phyloP scores from a whole-genome alignment of 2,113 vertebrate species.

The Malurus elegans region DNA sequence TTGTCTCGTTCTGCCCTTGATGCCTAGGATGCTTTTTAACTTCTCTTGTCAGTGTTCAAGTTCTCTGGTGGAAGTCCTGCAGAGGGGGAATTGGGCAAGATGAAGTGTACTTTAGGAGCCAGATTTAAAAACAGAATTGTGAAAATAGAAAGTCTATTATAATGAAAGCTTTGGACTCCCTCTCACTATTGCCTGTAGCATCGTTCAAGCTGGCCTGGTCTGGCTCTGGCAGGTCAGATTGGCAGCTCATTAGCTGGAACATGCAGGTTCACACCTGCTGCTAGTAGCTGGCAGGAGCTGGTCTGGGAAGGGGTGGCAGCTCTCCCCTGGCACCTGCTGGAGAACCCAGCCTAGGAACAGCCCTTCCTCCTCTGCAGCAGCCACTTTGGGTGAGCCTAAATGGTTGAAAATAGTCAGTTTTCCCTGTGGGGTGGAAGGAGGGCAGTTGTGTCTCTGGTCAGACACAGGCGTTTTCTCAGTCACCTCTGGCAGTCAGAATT shows the following conservation, averaged over 20 bases:
- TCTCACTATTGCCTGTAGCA: background rate
- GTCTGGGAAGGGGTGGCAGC: background rate
- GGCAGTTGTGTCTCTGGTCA: too few relatives aligned
- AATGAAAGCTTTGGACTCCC: background rate
- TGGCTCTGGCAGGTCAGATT: accelerated
- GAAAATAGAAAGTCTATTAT: background rate
- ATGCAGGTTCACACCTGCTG: accelerated
- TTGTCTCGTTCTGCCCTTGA: background rate
- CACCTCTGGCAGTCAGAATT: background rate
- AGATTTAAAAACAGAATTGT: background rate
- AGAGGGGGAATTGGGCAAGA: background rate
- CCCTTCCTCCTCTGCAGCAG: accelerated
- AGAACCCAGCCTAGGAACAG: background rate
- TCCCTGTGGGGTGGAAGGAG: accelerated
- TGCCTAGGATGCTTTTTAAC: background rate
- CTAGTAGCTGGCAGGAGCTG: background rate
- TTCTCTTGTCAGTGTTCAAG: background rate
- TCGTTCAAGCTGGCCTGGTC: background rate
- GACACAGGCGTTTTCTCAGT: background rate
- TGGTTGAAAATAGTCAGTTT: background rate
- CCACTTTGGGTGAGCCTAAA: background rate
- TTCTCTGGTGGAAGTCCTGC: background rate
- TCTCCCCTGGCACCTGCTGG: accelerated
- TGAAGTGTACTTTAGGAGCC: background rate
- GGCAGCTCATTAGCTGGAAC: background rate